A percentile compares a stretch with the other conserved stretches of the same genome.
Evolutionary conservation across 1,140 invertebrate species (phyloP).

Genomic region (Drosophila yakuba): DNA sequence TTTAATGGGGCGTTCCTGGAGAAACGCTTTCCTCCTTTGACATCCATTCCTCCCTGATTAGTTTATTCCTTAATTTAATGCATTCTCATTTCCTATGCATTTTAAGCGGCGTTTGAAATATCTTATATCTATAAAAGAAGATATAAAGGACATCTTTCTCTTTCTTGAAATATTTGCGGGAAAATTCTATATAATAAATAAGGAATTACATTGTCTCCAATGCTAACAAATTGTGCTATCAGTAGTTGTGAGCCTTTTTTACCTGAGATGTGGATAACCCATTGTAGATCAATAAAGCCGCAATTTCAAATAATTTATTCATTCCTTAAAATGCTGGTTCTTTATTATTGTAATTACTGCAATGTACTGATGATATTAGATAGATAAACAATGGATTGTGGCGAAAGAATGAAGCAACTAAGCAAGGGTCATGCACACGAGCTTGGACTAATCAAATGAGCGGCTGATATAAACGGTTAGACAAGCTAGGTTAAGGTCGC

Average conservation of each 20-base stretch:
- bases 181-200: too few relatives aligned
- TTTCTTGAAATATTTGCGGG: too few relatives aligned
- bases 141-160: too few relatives aligned
- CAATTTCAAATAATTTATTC: constrained; percentile 40
- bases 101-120: constrained; percentile 13
- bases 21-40: constrained; percentile 12
- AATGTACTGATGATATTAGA: constrained; percentile 47
- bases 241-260: too few relatives aligned
- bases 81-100: constrained; percentile 43
- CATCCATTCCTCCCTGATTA: constrained; percentile 24
- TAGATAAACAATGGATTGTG: constrained; percentile 47
- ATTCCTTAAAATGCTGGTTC: constrained; percentile 66
- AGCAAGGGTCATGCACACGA: constrained; percentile 54
- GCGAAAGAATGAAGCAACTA: constrained; percentile 68
- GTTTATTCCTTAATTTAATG: constrained; percentile 66
- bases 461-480: constrained; percentile 51
- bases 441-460: constrained; percentile 57
- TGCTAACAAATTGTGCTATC: too few relatives aligned
- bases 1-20: constrained; percentile 45
- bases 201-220: too few relatives aligned
- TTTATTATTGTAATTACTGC: constrained; percentile 70
- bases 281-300: neutral
- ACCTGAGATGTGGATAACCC: too few relatives aligned
- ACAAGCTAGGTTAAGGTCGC: constrained; percentile 30
- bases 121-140: too few relatives aligned